Evolutionary conservation across 1,140 invertebrate species (phyloP), one percentile per base, ranked within the genome.

Genomic region (Leguminivora glycinivorella): DNA sequence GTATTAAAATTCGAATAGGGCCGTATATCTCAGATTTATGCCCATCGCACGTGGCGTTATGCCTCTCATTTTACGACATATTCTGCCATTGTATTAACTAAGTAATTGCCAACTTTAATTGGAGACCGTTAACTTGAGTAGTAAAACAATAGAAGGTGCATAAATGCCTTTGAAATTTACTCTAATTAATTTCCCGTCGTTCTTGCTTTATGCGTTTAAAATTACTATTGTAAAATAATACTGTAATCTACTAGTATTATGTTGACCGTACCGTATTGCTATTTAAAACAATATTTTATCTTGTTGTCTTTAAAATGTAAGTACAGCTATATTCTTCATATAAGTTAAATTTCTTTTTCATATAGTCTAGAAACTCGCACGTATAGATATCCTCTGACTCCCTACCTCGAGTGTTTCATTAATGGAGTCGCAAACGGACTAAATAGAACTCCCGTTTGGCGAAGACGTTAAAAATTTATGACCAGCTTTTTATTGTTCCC

Each of bases 381-480:
- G n/a, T n/a, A n/a, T n/a, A n/a, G n/a, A n/a, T n/a, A n/a, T 29
- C 58, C 25, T 19, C 7, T 52, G 6, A 52, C n/a, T 10, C n/a
- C 9, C 6, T 31, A 1, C 14, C 12, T 63, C 26, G 25, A 72
- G 73, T 63, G 56, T 58, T 47, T 52, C 75, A 70, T 78, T 78
- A 77, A 77, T 75, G 66, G 26, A 79, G 75, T 79, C 76, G 75
- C 80, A 79, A 81, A 81, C 76, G 77, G 74, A 78, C 73, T 80
- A 77, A 83, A 82, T 80, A 77, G 80, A 80, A 78, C 68, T 52
- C 69, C 26, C 80, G 79, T 84, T 87, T 83, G 73, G 79, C 77
- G 78, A 87, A 83, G 82, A 84, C 80, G 81, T 87, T 85, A 87
- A 85, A 81, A 83, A 85, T 85, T 82, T 83, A 85, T 82, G 70